Conservation (phyloP, 1,140 invertebrate species). For the Calosoma granatense region DNA sequence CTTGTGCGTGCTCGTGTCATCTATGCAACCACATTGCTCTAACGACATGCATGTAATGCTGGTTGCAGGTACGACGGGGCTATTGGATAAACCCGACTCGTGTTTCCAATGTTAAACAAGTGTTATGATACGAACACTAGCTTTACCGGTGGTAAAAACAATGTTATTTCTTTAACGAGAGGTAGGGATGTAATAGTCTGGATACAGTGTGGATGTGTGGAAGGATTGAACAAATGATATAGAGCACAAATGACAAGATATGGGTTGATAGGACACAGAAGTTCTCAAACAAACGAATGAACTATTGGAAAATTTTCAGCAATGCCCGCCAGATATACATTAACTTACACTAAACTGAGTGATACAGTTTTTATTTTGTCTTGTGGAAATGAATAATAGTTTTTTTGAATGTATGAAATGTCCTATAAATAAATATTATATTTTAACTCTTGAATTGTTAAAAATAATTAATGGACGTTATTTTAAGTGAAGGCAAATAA, state of each 20-base stretch:
- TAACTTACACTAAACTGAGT: background rate
- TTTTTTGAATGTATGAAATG: too few relatives aligned
- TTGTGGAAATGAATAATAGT: background rate
- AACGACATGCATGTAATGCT: too few relatives aligned
- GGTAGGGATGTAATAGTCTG: background rate
- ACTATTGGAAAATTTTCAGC: background rate
- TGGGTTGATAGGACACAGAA: background rate
- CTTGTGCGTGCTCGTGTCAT: too few relatives aligned
- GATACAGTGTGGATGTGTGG: background rate
- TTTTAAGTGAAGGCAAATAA: too few relatives aligned
- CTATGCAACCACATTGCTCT: too few relatives aligned
- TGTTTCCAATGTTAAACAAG: background rate
- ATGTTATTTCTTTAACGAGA: background rate
- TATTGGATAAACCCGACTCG: background rate
- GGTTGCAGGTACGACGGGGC: too few relatives aligned
- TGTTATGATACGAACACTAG: background rate
- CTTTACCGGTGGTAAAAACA: background rate
- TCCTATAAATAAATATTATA: too few relatives aligned
- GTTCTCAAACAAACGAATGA: background rate
- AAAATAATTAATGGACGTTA: too few relatives aligned
- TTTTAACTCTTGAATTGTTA: too few relatives aligned
- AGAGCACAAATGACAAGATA: background rate
- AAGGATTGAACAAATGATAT: background rate
- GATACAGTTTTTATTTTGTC: background rate
- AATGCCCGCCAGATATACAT: background rate